Evolutionary conservation across 2,113 vertebrate species (phyloP).

Genomic region (Bos indicus): DNA sequence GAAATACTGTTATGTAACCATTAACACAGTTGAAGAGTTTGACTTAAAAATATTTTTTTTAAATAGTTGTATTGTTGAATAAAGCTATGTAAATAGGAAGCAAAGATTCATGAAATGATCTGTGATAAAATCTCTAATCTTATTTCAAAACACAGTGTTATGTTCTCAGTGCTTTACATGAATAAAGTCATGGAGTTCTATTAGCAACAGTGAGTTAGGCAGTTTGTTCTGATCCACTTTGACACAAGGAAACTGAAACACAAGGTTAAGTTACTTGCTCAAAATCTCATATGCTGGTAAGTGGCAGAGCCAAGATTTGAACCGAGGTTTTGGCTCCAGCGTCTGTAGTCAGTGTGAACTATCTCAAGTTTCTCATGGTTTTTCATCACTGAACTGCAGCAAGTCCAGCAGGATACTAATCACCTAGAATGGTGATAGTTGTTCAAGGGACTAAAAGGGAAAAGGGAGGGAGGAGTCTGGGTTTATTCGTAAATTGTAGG

Average conservation of each 20-base stretch:
- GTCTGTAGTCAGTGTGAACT: not conserved
- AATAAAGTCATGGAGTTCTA: not conserved
- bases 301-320: not conserved
- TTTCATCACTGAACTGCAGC: not conserved
- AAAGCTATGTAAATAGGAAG: not conserved
- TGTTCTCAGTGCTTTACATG: not conserved
- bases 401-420: not conserved
- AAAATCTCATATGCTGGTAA: not conserved
- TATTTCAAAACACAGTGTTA: not conserved
- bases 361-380: not conserved
- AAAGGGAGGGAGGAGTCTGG: not conserved
- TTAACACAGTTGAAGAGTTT: not conserved
- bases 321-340: not conserved
- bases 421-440: not conserved
- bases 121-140: not conserved
- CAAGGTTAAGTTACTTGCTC: not conserved
- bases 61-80: not conserved
- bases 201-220: not conserved
- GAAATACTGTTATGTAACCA: not conserved
- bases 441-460: not conserved
- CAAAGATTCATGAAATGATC: not conserved
- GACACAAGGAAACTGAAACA: not conserved
- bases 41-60: not conserved
- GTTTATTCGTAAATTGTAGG: not conserved
- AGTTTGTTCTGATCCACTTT: not conserved